phyloP scores from a whole-genome alignment of 2,113 vertebrate genomes.

The Empidonax alnorum region DNA sequence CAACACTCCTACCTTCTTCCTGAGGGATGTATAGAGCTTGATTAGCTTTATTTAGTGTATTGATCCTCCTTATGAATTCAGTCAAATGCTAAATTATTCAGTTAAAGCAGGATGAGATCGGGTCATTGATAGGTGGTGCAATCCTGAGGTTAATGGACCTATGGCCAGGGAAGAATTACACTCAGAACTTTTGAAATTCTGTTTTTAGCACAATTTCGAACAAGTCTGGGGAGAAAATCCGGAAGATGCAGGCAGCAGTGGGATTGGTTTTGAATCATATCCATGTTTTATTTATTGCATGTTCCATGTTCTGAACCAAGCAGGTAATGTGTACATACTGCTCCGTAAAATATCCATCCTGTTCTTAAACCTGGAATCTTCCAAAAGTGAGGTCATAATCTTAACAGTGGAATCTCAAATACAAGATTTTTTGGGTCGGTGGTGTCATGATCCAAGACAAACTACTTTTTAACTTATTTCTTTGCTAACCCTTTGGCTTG shows the following conservation, averaged over 20 bases:
- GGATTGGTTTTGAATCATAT: not conserved
- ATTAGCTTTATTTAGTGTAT: not conserved
- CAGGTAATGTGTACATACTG: not conserved
- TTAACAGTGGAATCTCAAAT: not conserved
- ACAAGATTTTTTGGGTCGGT: not conserved
- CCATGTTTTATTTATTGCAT: not conserved
- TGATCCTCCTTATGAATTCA: not conserved
- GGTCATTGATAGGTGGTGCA: not conserved
- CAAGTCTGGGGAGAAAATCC: not conserved
- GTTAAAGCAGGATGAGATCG: not conserved
- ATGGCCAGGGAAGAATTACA: not conserved
- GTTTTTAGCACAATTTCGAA: not conserved
- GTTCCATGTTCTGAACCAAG: not conserved
- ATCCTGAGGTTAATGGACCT: not conserved
- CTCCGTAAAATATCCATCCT: not conserved
- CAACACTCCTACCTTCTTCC: conserved; percentile 51
- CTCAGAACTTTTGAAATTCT: not conserved
- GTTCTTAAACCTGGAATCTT: not conserved
- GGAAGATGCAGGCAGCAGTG: not conserved
- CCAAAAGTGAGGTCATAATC: not conserved
- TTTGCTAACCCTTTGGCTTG: not conserved
- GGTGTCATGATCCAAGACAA: not conserved
- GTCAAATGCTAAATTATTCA: not conserved
- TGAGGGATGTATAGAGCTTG: not conserved
- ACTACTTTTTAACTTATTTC: not conserved